Conservation (phyloP, 2,888 invertebrate species). For the Apoda limacodes region DNA sequence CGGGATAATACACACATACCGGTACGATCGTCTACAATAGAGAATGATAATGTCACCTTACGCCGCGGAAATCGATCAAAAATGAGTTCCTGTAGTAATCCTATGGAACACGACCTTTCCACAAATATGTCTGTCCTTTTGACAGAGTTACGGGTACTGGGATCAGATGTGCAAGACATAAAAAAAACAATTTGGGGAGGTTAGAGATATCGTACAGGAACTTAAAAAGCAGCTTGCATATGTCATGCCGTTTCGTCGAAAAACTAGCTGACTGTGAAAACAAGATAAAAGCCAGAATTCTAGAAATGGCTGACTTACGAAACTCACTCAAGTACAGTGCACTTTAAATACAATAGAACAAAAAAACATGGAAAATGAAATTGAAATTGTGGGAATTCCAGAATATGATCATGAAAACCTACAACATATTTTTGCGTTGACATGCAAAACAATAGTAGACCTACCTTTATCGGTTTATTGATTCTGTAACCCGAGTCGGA, state of each 20-base stretch:
- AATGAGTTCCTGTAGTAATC: too few species aligned
- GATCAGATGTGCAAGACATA: too few species aligned
- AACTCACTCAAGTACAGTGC: not conserved
- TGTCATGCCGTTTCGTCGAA: too few species aligned
- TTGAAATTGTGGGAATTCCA: conserved; percentile 1
- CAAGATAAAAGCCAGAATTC: not conserved
- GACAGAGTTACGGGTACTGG: too few species aligned
- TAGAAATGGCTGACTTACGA: not conserved
- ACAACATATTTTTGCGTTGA: not conserved
- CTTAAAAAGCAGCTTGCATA: not conserved
- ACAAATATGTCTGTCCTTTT: too few species aligned
- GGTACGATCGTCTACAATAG: too few species aligned
- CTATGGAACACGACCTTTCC: too few species aligned
- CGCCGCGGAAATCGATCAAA: too few species aligned
- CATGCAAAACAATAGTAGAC: not conserved
- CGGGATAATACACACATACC: too few species aligned
- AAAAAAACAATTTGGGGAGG: not conserved
- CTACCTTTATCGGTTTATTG: not conserved
- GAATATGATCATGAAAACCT: conserved; percentile 1
- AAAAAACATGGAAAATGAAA: not conserved
- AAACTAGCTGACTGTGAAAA: not conserved
- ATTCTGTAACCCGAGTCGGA: not conserved
- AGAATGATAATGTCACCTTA: too few species aligned
- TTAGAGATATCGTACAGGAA: not conserved
- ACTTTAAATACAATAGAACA: not conserved